Evolutionary conservation across 1,140 invertebrate species (phyloP).

Genomic region (Euura saliciscinereae): DNA sequence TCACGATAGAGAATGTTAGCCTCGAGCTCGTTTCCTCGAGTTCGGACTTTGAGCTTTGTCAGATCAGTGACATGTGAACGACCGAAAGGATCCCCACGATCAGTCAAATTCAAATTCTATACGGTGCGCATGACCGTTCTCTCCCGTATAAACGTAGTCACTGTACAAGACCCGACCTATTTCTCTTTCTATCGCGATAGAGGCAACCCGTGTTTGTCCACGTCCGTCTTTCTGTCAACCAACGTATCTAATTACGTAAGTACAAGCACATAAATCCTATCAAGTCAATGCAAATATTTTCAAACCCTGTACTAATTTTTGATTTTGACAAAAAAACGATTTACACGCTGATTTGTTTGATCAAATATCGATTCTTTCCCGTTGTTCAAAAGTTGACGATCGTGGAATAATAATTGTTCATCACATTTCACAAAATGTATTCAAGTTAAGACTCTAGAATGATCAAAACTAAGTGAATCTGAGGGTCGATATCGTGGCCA

Average conservation of each 20-base stretch:
- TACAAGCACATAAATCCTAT: background rate
- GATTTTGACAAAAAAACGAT: too few species aligned
- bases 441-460: too few species aligned
- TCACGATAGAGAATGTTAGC: background rate
- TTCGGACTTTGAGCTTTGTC: background rate
- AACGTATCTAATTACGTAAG: background rate
- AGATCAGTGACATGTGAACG: background rate
- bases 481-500: too few species aligned
- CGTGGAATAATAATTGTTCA: too few species aligned
- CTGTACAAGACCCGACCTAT: background rate
- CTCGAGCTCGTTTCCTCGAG: background rate
- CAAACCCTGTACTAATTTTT: too few species aligned
- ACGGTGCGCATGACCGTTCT: constrained; percentile 5
- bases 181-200: background rate
- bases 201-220: background rate
- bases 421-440: too few species aligned
- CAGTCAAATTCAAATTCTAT: background rate
- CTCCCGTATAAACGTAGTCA: background rate
- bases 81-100: background rate
- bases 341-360: too few species aligned
- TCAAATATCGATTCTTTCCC: too few species aligned
- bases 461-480: too few species aligned
- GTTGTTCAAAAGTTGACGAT: too few species aligned
- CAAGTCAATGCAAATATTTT: too few species aligned
- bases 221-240: background rate